phyloP scores from a whole-genome alignment of 2,797 vertebrate species.

The Prionace glauca region DNA sequence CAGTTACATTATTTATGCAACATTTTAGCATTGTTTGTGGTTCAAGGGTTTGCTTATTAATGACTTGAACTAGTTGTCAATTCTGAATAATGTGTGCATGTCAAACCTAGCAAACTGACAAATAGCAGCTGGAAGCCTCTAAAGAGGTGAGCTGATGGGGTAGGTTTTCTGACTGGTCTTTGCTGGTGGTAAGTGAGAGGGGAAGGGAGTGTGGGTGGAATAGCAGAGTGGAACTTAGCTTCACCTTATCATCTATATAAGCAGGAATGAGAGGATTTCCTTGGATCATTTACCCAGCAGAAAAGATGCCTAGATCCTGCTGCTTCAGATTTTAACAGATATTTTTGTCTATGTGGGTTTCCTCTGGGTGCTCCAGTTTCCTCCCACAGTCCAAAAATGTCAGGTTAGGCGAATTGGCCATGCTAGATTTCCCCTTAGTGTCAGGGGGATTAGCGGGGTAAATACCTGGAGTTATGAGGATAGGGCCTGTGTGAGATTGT shows the following conservation, averaged over 20 bases:
- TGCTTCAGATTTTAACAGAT: neutral
- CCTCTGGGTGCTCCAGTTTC: too few species aligned
- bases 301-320: neutral
- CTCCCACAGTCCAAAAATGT: too few species aligned
- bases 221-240: neutral
- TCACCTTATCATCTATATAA: neutral
- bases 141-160: neutral
- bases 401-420: too few species aligned
- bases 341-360: too few species aligned
- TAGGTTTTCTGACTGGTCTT: neutral
- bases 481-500: too few species aligned
- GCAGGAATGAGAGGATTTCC: accelerated
- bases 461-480: too few species aligned
- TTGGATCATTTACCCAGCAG: neutral
- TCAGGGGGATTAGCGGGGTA: too few species aligned
- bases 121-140: neutral
- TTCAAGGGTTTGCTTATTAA: neutral
- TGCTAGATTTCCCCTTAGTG: too few species aligned
- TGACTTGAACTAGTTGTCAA: neutral
- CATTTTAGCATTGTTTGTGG: neutral
- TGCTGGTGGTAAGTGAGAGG: neutral
- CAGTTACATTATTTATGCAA: neutral
- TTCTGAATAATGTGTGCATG: neutral
- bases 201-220: neutral
- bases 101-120: neutral